These are phyloP conservation scores for Mamestra brassicae DNA, from an alignment of 2,888 invertebrate species.

Conservation along the genomic window DNA sequence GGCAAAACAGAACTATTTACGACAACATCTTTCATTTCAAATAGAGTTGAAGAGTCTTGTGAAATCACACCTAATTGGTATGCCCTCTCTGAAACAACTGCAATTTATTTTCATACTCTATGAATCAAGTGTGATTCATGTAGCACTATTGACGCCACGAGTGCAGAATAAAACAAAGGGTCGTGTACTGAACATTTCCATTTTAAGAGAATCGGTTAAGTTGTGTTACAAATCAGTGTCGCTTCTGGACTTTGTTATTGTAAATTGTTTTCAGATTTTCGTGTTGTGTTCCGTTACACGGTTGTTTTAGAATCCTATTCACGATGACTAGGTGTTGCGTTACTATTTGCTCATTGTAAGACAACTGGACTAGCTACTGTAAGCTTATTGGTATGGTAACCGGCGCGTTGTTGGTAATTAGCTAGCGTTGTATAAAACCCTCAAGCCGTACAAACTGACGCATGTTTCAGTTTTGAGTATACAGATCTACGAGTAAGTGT, in stretches of 20 bases:
- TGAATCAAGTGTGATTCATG: slow-evolving; percentile 71
- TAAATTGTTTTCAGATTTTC: slow-evolving; percentile 49
- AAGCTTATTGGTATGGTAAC: slow-evolving; percentile 20
- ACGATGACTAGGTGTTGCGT: slow-evolving; percentile 10
- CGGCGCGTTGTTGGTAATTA: background rate
- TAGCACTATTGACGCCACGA: slow-evolving; percentile 61
- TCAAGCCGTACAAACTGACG: background rate
- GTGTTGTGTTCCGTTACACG: slow-evolving; percentile 29
- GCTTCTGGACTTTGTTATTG: slow-evolving; percentile 67
- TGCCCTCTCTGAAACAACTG: slow-evolving; percentile 61
- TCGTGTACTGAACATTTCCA: slow-evolving; percentile 58
- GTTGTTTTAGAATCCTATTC: slow-evolving; percentile 29
- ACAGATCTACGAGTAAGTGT: background rate
- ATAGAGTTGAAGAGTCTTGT: slow-evolving; percentile 60
- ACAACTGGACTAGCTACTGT: slow-evolving; percentile 2
- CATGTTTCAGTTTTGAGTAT: background rate
- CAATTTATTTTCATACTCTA: slow-evolving; percentile 69
- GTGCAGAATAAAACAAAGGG: slow-evolving; percentile 59
- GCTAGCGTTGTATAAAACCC: background rate
- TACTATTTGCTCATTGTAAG: background rate
- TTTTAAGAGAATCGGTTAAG: slow-evolving; percentile 68
- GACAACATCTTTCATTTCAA: slow-evolving; percentile 53
- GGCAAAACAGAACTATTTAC: slow-evolving; percentile 48
- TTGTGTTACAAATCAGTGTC: slow-evolving; percentile 76
- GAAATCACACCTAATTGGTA: slow-evolving; percentile 73